Evolutionary conservation across 1,140 invertebrate species (phyloP), one percentile per base, ranked within the genome.

Genomic region (Melanaphis sacchari): DNA sequence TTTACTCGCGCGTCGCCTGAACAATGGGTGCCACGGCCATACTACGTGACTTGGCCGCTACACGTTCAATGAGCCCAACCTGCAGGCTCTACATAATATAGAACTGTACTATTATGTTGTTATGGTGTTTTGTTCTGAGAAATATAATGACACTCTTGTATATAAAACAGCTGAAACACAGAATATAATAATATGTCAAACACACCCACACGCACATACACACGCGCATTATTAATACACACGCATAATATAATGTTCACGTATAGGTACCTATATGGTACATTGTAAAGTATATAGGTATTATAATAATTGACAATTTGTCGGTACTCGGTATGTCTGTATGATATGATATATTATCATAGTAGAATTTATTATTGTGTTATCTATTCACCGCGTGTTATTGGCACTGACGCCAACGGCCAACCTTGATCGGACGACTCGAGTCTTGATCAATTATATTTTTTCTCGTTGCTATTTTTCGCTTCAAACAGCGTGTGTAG

Each of bases 1-100:
- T 91, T 85, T 93, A 93, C 81, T 43, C 21, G 31, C 36, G 59
- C 38, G n/a, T 43, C 26, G 21, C 43, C 15, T 41, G 81, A 84
- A 84, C 91, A 93, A 93, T 93, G 46, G 81, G 31, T 18, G 24
- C 81, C 43, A 40, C 31, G 26, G n/a, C 11, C 9, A 43, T 36
- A 52, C n/a, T 93, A 93, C 91, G 91, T 93, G 91, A 93, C 91
- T 93, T 41, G 91, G 91, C 81, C 24, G 36, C 31, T 21, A 66
- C 38, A 90, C 88, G 36, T 90, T 66, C 52, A 90, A 31, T 52
- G 31, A 90, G n/a, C 89, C 89, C 89, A n/a, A 66, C 89, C 89
- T 66, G 26, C 52, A 31, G 15, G 36, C 52, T 31, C 52, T 54
- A 31, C 54, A 38, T n/a, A 46, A 38, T n/a, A 46, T n/a, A 46